phyloP scores from a whole-genome alignment of 2,113 vertebrate species.

The Cebus imitator region DNA sequence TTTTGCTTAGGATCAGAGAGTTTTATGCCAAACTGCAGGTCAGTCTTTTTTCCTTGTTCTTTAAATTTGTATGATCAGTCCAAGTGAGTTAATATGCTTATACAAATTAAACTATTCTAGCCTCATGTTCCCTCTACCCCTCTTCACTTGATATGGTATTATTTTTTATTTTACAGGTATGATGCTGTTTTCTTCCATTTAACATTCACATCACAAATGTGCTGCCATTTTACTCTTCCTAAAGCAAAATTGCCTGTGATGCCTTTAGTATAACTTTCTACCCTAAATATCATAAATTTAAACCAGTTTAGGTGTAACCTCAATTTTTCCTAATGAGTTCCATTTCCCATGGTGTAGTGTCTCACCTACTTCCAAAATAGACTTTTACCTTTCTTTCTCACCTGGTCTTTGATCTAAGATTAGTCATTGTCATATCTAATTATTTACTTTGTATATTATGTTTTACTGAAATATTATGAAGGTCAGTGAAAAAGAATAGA shows the following conservation, averaged over 20 bases:
- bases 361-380: conserved; percentile 39
- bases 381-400: not conserved
- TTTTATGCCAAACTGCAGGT: not conserved
- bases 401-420: conserved; percentile 21
- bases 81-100: conserved; percentile 39
- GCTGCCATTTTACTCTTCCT: conserved; percentile 42
- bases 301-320: not conserved
- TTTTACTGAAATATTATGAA: conserved; percentile 43
- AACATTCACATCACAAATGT: conserved; percentile 10
- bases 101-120: conserved; percentile 5
- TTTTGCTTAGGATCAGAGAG: not conserved
- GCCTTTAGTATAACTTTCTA: not conserved
- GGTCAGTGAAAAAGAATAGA: not conserved
- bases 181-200: conserved; percentile 3
- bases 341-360: not conserved
- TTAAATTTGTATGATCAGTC: not conserved
- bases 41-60: conserved; percentile 30
- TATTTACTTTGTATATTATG: conserved; percentile 36
- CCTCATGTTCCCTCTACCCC: not conserved
- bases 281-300: conserved; percentile 15
- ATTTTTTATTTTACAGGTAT: conserved; percentile 31
- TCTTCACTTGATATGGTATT: not conserved
- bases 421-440: conserved; percentile 36
- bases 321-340: not conserved
- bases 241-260: not conserved